Percentiles rank a stretch among this genome's conserved stretches.
These are phyloP conservation scores for Callyntrura guangdongensis DNA, from an alignment of 2,888 invertebrate genomes.

Conservation along the genomic window DNA sequence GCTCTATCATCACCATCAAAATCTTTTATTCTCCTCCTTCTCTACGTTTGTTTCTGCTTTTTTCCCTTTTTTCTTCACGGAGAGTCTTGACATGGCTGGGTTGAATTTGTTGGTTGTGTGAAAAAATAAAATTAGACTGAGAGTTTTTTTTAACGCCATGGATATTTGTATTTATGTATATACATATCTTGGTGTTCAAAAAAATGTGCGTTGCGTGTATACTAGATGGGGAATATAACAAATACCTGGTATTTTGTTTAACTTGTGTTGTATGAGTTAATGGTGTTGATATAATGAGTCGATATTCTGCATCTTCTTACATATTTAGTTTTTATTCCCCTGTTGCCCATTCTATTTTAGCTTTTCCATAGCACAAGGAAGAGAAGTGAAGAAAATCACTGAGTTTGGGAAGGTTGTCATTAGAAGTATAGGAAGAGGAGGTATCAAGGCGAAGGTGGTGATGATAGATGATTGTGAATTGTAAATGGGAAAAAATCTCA, in stretches of 20 bases:
- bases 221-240: too few species aligned
- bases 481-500: background rate
- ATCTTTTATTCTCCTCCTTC: constrained; percentile 40
- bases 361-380: too few species aligned
- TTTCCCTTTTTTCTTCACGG: background rate
- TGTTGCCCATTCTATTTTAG: too few species aligned
- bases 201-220: background rate
- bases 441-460: background rate
- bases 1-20: constrained; percentile 48
- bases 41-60: background rate
- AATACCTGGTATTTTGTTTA: too few species aligned
- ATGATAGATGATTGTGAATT: background rate
- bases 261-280: too few species aligned
- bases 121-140: constrained; percentile 53
- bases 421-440: background rate
- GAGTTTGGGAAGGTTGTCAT: too few species aligned
- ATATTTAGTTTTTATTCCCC: too few species aligned
- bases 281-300: too few species aligned
- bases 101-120: constrained; percentile 54
- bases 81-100: constrained; percentile 42
- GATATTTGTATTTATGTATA: background rate
- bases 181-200: background rate
- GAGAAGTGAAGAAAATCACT: too few species aligned
- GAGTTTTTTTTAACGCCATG: background rate
- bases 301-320: too few species aligned